Percentiles rank a stretch among this genome's conserved stretches.
These are phyloP conservation scores for Trissonchulus sp. DNA, from an alignment of 2,888 invertebrate genomes.

Conservation along the genomic window DNA sequence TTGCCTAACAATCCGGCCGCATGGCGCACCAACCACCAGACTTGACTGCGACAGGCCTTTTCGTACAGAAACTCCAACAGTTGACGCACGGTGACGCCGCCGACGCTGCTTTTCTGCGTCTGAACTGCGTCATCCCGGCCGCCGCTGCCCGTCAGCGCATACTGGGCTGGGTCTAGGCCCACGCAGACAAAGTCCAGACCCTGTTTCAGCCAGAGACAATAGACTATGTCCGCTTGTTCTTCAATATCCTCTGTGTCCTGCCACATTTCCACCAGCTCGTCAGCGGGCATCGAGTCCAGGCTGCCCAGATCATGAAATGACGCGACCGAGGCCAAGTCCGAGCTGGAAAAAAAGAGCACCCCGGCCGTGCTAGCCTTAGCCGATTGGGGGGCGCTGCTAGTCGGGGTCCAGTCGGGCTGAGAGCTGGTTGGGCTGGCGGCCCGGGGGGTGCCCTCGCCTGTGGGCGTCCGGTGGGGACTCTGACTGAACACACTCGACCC, in stretches of 20 bases:
- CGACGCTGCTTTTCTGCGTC: conserved; percentile 49
- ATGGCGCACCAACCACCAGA: conserved; percentile 95
- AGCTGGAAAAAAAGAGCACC: background rate
- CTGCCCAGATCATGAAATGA: conserved; percentile 32
- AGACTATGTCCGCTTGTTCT: conserved; percentile 95
- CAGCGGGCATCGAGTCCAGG: conserved; percentile 65
- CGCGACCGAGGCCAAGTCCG: background rate
- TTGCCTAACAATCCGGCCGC: conserved; percentile 94
- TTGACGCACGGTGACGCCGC: conserved; percentile 67
- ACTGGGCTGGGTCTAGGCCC: too few relatives aligned
- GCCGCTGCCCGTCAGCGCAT: conserved; percentile 31
- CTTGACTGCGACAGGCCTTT: conserved; percentile 89
- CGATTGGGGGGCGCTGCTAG: background rate
- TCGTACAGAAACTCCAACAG: conserved; percentile 86
- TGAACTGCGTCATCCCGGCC: conserved; percentile 57
- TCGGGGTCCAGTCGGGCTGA: background rate
- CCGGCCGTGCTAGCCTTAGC: background rate
- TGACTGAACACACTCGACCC: background rate
- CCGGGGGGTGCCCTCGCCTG: background rate
- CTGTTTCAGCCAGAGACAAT: conserved; percentile 85
- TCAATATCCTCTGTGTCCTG: conserved; percentile 86
- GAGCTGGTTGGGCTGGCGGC: background rate
- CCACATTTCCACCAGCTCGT: conserved; percentile 82
- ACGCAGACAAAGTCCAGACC: conserved; percentile 58
- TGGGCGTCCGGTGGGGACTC: background rate